phyloP scores from a whole-genome alignment of 2,888 invertebrate species.

The Cephus runcator region DNA sequence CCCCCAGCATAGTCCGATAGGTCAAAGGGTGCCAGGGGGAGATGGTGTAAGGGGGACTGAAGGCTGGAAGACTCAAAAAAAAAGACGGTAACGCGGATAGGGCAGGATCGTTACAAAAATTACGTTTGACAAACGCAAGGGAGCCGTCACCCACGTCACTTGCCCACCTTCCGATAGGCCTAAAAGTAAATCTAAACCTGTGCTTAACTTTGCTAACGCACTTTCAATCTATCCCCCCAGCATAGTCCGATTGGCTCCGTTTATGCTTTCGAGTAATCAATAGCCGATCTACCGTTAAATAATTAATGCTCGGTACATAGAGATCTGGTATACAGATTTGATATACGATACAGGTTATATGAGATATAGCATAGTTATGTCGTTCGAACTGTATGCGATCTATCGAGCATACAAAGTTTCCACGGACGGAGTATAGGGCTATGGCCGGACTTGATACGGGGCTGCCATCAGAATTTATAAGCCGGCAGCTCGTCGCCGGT shows the following conservation, averaged over 20 bases:
- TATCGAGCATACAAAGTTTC: not conserved
- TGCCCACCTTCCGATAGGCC: too few relatives aligned
- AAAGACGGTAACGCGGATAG: too few relatives aligned
- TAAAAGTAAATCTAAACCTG: too few relatives aligned
- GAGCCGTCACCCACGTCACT: too few relatives aligned
- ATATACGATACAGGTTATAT: not conserved
- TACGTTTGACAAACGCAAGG: too few relatives aligned
- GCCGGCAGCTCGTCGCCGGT: slow-evolving; percentile 69
- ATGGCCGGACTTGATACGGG: not conserved
- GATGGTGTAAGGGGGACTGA: too few relatives aligned
- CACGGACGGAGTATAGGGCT: not conserved
- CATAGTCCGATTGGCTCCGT: not conserved
- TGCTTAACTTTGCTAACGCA: not conserved
- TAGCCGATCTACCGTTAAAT: not conserved
- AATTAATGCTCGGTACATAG: not conserved
- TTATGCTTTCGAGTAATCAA: not conserved
- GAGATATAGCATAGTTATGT: not conserved
- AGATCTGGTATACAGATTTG: not conserved
- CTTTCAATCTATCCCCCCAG: not conserved
- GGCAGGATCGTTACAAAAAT: too few relatives aligned
- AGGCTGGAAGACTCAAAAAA: too few relatives aligned
- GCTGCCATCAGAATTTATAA: not conserved
- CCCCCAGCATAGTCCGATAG: not conserved
- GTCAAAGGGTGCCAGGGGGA: too few relatives aligned
- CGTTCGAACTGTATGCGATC: not conserved